A percentile compares a stretch with the other conserved stretches of the same genome.
Evolutionary conservation across 1,140 invertebrate species (phyloP).

Genomic region (Polypedilum vanderplanki): DNA sequence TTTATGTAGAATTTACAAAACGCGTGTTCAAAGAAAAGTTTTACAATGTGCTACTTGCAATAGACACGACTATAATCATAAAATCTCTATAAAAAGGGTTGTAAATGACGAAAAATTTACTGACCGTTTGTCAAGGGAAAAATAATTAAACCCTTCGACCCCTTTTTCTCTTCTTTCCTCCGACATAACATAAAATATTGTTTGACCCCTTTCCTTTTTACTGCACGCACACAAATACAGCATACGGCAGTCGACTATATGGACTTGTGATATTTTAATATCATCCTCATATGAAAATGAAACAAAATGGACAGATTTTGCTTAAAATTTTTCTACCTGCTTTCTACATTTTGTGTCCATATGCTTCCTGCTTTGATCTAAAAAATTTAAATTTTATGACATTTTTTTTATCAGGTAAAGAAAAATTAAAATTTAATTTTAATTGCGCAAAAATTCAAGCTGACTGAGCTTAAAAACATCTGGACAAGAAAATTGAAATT

Average conservation of each 20-base stretch:
- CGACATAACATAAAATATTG: constrained; percentile 25
- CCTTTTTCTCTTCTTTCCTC: background rate
- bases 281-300: background rate
- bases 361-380: background rate
- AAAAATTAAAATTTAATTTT: background rate
- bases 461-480: background rate
- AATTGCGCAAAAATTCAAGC: background rate
- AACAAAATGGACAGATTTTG: constrained; percentile 1
- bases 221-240: background rate
- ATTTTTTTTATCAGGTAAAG: background rate
- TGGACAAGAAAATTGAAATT: background rate
- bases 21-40: background rate
- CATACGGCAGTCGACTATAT: background rate
- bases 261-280: background rate
- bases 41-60: background rate
- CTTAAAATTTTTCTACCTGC: background rate
- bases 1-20: background rate
- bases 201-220: constrained; percentile 12
- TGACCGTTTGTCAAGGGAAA: constrained; percentile 21
- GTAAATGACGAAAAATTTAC: background rate
- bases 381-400: background rate
- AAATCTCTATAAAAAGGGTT: background rate
- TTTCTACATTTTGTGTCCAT: background rate
- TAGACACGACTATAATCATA: constrained; percentile 13
- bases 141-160: constrained; percentile 29